Base-by-base conservation (phyloP, 2,113 vertebrate species). In the Chlamydotis undulata region DNA sequence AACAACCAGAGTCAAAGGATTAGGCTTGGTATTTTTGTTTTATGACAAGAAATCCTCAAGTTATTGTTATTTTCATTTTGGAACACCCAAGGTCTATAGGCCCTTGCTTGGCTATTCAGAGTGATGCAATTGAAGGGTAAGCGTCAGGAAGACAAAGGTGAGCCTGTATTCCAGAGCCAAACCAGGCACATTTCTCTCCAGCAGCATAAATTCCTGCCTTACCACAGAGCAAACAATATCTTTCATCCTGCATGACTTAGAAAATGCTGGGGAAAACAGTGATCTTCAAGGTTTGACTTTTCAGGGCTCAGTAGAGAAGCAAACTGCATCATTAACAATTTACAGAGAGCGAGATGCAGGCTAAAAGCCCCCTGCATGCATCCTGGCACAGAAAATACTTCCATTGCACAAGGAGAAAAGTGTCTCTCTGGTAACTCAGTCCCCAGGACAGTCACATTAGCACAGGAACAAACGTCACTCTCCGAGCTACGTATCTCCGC, bases 261-360 rank as follows among this genome's bases (percentile, higher is more conserved):
- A 91, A 83, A 65, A 75, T 56, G 28, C 56, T 25, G 10, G 24
- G 29, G 18, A 45, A 68, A 84, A 37, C 16, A 63, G 19, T 23
- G 2, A 56, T 50, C 64, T 41, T 86, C 43, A 47, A 63, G 26
- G 41, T 65, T 89, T n/a, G n/a, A 21, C 19, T 56, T 39, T 55
- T 67, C 33, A 75, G 17, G 25, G 14, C 31, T 55, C 57, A 61
- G 17, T 0, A 83, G 23, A 74, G 26, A 89, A 71, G 39, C 2
- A 57, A 67, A 67, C 45, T 6, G 2, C 16, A 39, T 23, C 33
- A 43, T 7, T 56, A 43, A 19, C 6, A 12, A 37, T 69, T 80
- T 45, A 56, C 35, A 50, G 31, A 61, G 15, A 17, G 13, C 0
- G 2, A 5, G 18, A 55, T 29, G 28, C 26, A 6, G 19, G 14